A percentile compares a stretch with the other conserved stretches of the same genome.
Conservation (phyloP, 1,140 invertebrate genomes). For the Aphaenogaster ashmeadi region DNA sequence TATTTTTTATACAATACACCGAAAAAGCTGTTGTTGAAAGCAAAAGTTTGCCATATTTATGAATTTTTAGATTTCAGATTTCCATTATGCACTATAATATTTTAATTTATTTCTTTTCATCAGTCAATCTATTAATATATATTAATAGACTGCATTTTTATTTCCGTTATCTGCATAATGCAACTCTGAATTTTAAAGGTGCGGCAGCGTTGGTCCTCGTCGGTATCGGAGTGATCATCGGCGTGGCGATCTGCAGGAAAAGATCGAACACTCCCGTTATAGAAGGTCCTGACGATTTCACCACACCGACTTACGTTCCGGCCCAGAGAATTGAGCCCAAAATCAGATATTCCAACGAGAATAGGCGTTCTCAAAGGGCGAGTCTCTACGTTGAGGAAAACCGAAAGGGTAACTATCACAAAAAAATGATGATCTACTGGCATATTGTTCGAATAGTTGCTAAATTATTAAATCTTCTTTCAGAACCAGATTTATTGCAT, state of each 20-base stretch:
- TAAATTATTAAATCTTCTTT: conserved; percentile 75
- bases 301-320: conserved; percentile 84
- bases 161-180: neutral
- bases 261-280: conserved; percentile 65
- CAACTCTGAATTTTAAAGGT: conserved; percentile 68
- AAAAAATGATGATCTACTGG: neutral
- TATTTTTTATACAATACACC: neutral
- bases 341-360: conserved; percentile 81
- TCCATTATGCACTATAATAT: neutral
- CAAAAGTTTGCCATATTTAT: neutral
- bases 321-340: conserved; percentile 84
- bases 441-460: neutral
- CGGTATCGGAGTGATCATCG: conserved; percentile 84
- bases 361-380: conserved; percentile 81
- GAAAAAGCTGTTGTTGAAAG: neutral
- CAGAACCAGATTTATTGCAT: conserved; percentile 85
- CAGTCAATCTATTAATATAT: neutral
- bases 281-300: conserved; percentile 83
- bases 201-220: conserved; percentile 80
- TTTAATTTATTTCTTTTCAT: neutral
- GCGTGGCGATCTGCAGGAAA: conserved; percentile 81
- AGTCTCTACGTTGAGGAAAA: conserved; percentile 84
- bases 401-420: conserved; percentile 81
- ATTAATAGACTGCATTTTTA: neutral
- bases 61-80: neutral